Conservation (phyloP, 2,888 invertebrate species). For the Andrena bucephala region DNA sequence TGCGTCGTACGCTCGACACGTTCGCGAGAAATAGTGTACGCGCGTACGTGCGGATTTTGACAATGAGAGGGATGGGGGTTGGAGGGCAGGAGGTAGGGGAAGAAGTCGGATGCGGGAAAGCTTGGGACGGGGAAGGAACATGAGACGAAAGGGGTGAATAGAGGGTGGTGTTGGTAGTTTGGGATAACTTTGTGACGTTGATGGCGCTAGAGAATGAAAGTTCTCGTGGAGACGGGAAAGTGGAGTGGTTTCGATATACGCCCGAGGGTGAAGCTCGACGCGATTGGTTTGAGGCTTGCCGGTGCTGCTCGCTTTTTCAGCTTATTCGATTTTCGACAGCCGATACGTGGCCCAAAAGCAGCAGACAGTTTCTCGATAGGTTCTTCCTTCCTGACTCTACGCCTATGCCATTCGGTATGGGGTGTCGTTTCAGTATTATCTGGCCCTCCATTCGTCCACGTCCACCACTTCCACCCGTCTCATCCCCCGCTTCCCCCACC, state of each 20-base stretch:
- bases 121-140: background rate
- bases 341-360: background rate
- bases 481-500: background rate
- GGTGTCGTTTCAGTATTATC: background rate
- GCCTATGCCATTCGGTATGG: background rate
- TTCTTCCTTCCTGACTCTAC: background rate
- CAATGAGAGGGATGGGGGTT: slow-evolving; percentile 1
- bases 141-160: background rate
- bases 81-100: background rate
- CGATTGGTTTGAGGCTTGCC: slow-evolving; percentile 7
- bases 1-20: slow-evolving; percentile 4
- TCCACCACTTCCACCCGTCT: background rate
- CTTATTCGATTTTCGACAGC: slow-evolving; percentile 10
- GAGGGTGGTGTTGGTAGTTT: background rate
- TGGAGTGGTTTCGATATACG: background rate
- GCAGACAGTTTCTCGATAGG: background rate
- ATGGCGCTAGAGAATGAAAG: slow-evolving; percentile 3
- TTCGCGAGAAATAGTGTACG: background rate
- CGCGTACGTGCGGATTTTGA: slow-evolving; percentile 20
- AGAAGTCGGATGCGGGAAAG: background rate
- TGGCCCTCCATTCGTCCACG: background rate
- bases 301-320: slow-evolving; percentile 1
- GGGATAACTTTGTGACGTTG: background rate
- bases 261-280: background rate
- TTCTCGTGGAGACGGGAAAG: background rate